Percentiles rank a stretch among this genome's conserved stretches.
phyloP scores from a whole-genome alignment of 30 jellyfish, hydroid and myxozoan species.

The Kudoa iwatai region DNA sequence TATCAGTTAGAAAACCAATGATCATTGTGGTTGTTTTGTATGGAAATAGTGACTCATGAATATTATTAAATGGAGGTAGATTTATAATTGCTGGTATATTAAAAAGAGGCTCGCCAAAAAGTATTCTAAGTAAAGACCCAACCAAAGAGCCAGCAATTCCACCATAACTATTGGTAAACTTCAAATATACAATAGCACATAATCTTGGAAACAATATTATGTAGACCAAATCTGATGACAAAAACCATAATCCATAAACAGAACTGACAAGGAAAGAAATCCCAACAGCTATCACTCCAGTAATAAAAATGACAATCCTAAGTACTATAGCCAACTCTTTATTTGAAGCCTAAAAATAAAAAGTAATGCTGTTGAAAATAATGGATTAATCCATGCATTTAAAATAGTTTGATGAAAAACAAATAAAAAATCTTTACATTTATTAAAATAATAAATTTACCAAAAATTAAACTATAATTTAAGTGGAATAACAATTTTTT shows the following conservation, averaged over 20 bases:
- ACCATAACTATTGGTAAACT: slow-evolving; percentile 45
- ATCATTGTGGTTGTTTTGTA: no score
- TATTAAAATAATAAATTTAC: no score
- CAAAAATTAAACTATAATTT: no score
- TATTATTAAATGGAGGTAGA: no score
- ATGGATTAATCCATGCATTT: no score
- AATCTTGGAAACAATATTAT: slow-evolving; percentile 64
- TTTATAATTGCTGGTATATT: no score
- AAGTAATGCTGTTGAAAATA: neutral
- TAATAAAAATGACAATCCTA: slow-evolving; percentile 20
- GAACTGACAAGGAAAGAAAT: slow-evolving; percentile 45
- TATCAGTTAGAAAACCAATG: no score
- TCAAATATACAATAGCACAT: slow-evolving; percentile 39
- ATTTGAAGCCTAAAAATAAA: slow-evolving; percentile 22
- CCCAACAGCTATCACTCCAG: slow-evolving; percentile 49
- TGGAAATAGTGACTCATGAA: no score
- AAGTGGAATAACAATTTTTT: no score
- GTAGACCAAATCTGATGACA: slow-evolving; percentile 66
- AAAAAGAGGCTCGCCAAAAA: slow-evolving; percentile 41
- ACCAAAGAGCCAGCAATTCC: slow-evolving; percentile 16
- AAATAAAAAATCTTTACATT: no score
- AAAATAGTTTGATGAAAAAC: no score
- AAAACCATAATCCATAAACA: slow-evolving; percentile 36
- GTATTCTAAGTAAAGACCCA: slow-evolving; percentile 30
- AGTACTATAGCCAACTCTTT: slow-evolving; percentile 64